Evolutionary conservation across 2,797 vertebrate genomes (phyloP), one percentile per base, ranked within the genome.

Genomic region (Acanthurus leucopareius): DNA sequence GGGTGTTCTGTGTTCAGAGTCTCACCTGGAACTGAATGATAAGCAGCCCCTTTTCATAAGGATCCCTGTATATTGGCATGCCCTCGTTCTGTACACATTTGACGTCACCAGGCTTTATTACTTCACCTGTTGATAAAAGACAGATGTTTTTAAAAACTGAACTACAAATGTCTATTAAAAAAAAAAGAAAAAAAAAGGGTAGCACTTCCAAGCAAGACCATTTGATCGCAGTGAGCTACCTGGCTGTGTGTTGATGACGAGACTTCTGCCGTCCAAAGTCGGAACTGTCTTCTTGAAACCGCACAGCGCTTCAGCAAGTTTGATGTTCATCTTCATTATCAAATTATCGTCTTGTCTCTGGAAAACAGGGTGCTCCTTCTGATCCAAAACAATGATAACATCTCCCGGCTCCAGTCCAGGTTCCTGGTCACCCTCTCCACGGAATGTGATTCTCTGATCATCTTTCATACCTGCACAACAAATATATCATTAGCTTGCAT

Each of bases 321-420:
- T 97, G 79, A 99, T 95, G 76, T 95, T 93, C 96, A 99, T 97
- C 89, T 96, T 98, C 92, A 96, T 97, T 20, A 95, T 69, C 59
- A 99, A 91, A 83, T 99, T 94, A 17, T 98, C 92, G 0, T 95
- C 95, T 75, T 94, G 91, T 58, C 98, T 97, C 90, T 96, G 95
- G 88, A 96, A 99, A 67, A 96, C 77, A 0, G 93, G 65, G 32
- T 99, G 97, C 1, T 99, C 97, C 92, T 97, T 98, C 90, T 98
- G 97, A 88, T 98, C 97, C 79, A 99, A 93, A 58, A 99, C 96
- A 79, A 99, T 97, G 44, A 99, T 90, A 22, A 99, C 97, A 85
- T 99, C 97, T 10, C 97, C 98, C 59, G 98, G 96, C 80, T 99
- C 98, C 85, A 99, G 88, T 75, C 97, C 97, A n/a, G 97, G 97